Evolutionary conservation across 2,888 invertebrate genomes (phyloP), one percentile per base, ranked within the genome.

Genomic region (Nomada goodeniana): DNA sequence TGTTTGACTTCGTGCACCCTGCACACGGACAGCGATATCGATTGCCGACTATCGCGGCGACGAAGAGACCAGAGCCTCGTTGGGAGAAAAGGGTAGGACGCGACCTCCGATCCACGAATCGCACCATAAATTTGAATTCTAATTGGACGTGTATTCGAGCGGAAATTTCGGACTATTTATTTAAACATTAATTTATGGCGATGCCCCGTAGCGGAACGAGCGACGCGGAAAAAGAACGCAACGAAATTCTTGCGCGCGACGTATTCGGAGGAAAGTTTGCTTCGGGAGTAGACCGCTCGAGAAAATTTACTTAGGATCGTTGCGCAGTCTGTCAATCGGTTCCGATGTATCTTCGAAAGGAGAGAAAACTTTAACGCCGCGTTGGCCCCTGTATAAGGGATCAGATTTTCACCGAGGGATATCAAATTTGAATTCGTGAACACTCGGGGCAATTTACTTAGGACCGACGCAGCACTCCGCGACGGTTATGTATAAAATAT

Each of bases 1-100:
- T 84, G 82, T 85, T 82, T 85, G 69, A 82, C 84, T 82, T 72
- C 59, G 69, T 85, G 82, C 85, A 76, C 74, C 74, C 59, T 69
- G 68, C 59, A 61, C 72, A 60, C 55, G 64, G 57, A 63, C 74
- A 67, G 44, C 9, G 65, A 13, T 77, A 84, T 82, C 82, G 84
- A 85, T 85, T 82, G 65, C 63, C 60, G 11, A 13, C 63, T 65
- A 72, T 78, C 75, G 60, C 42, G 53, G 42, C 72, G 69, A 68
- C 75, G 72, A 78, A 77, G 82, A 84, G 82, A 82, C 67, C 67
- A 70, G 70, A 5, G 60, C 57, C 57, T 63, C 4, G 52, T 18
- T 26, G 55, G 44, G n/a, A 47, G n/a, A 9, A 18, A 20, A 9
- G 63, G 36, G 15, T 47, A 11, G 15, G 15, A 10, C 15, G 47